A percentile compares a stretch with the other conserved stretches of the same genome.
Evolutionary conservation across 2,797 vertebrate species (phyloP).

Genomic region (Sebastes variabilis): DNA sequence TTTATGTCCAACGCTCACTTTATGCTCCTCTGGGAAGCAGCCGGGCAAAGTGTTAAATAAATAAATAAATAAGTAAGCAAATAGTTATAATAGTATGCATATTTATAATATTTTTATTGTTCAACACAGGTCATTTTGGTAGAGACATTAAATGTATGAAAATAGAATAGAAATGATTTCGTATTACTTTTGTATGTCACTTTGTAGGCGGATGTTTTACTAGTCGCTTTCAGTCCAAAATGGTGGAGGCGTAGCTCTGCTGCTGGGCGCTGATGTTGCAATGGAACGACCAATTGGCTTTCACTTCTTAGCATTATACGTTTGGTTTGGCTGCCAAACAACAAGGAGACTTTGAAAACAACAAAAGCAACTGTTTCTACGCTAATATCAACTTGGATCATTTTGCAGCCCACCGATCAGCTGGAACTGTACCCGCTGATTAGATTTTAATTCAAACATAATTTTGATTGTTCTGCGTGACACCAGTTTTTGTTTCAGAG

Average conservation of each 20-base stretch:
- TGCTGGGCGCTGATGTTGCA: not conserved
- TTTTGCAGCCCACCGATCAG: not conserved
- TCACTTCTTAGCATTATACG: not conserved
- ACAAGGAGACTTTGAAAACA: conserved; percentile 21
- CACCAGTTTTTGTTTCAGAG: conserved; percentile 12
- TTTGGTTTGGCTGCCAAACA: conserved; percentile 12
- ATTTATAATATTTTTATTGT: not conserved
- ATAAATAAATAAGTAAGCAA: no score
- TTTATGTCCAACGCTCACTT: no score
- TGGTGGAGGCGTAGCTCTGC: not conserved
- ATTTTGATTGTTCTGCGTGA: conserved; percentile 9
- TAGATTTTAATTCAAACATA: conserved; percentile 20
- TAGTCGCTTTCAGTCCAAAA: not conserved
- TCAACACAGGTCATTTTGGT: not conserved
- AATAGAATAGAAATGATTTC: accelerated
- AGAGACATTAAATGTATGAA: no score
- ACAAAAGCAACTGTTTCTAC: not conserved
- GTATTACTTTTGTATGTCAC: not conserved
- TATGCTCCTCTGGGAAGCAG: no score
- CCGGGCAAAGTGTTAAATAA: no score
- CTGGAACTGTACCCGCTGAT: not conserved
- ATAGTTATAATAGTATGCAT: no score
- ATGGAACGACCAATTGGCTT: not conserved
- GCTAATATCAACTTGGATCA: not conserved
- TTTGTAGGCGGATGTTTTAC: no score